phyloP scores from a whole-genome alignment of 2,113 vertebrate species.

The Python bivittatus region DNA sequence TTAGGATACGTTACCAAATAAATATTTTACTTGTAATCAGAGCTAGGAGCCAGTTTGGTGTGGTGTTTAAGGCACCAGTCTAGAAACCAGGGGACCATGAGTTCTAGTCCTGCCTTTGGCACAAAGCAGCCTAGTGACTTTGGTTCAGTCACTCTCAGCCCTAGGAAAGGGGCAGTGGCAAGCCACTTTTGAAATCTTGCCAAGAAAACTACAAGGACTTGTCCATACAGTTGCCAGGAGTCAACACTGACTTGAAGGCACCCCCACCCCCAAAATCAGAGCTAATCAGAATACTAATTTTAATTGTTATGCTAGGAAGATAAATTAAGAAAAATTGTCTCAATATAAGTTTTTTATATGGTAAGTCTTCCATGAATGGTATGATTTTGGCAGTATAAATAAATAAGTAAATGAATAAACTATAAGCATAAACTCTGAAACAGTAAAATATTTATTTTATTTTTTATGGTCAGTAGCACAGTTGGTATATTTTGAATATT shows the following conservation, averaged over 20 bases:
- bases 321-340: accelerated
- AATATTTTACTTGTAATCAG: constrained; percentile 28
- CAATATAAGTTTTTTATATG: neutral
- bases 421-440: neutral
- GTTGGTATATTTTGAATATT: neutral
- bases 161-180: too few species aligned
- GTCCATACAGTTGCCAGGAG: too few species aligned
- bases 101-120: too few species aligned
- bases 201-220: too few species aligned
- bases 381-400: neutral
- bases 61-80: too few species aligned
- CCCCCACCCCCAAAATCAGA: neutral
- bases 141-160: too few species aligned
- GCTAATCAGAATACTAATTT: neutral
- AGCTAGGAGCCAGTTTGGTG: too few species aligned
- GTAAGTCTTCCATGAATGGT: neutral
- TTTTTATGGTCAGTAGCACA: neutral
- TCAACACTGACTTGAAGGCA: too few species aligned
- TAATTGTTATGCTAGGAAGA: neutral
- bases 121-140: too few species aligned
- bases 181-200: too few species aligned
- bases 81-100: too few species aligned
- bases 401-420: neutral
- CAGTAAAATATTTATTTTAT: neutral
- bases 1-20: constrained; percentile 8